Base-by-base conservation (phyloP, 2,797 vertebrate species). In the Arctocebus calabarensis region DNA sequence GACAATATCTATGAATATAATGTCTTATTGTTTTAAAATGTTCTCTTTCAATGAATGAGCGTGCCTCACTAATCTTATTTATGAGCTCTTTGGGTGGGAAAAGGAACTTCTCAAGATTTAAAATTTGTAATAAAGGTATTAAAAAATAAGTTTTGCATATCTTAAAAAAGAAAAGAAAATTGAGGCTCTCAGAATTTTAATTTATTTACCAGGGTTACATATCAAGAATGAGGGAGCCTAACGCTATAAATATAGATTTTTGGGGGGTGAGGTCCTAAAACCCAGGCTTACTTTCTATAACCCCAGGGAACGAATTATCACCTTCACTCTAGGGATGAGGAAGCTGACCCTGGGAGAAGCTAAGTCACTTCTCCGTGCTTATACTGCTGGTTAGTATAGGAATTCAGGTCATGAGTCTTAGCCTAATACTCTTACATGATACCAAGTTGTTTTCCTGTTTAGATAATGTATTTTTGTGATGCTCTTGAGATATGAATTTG, bases 391-490 rank as follows among this genome's bases (percentile, higher is more conserved):
- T 79, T 73, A 48, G n/a, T 78, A 66, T n/a, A 52, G 59, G 81
- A 84, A 66, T 94, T 57, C 59, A 88, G 25, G 62, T 52, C 10
- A 23, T 43, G 78, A 88, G 25, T 71, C 32, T 62, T 40, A 87
- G 32, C 55, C 61, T 25, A 78, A 5, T 59, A 32, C 8, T 59
- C 74, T 87, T 74, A 25, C 16, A 25, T 11, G 34, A 20, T 22
- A 78, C 5, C 20, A 43, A 29, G 37, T 37, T 64, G 29, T 8
- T 95, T 91, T 91, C 40, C 32, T 94, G 57, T 22, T 70, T 71
- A 88, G 68, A 82, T 90, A 78, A 84, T 66, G 12, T 59, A 86
- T 82, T 95, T 95, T 79, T 77, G 75, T 64, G 83, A 74, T 55
- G 29, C 43, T 74, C 25, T 83, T 59, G 40, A 74, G 27, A 66